Evolutionary conservation across 92 coral and sea anemone species (phyloP).

Genomic region (Heliopora coerulea): DNA sequence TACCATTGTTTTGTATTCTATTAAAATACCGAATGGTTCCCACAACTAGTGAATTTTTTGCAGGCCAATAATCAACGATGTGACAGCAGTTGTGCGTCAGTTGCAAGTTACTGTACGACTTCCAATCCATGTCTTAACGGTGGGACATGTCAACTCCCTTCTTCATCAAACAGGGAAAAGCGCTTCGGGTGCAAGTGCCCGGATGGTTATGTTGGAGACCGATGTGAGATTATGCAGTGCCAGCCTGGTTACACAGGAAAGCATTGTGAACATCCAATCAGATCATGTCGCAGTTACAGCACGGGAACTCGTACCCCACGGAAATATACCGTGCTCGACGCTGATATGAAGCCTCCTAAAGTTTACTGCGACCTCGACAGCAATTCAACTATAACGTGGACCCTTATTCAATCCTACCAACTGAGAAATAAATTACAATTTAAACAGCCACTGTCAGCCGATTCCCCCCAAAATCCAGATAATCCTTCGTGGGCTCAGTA

Average conservation of each 20-base stretch:
- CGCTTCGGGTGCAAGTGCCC: not conserved
- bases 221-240: not conserved
- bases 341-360: not conserved
- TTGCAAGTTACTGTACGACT: not conserved
- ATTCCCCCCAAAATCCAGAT: not conserved
- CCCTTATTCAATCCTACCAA: constrained; percentile 6
- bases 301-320: not conserved
- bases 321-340: not conserved
- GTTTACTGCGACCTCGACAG: constrained; percentile 6
- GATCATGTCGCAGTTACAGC: constrained; percentile 13
- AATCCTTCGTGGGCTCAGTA: constrained; percentile 1
- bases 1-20: not conserved
- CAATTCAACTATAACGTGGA: not conserved
- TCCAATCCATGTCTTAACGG: not conserved
- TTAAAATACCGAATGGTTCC: not conserved
- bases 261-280: constrained; percentile 1
- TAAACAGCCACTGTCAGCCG: not conserved
- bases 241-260: not conserved
- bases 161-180: not conserved
- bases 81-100: not conserved
- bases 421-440: not conserved
- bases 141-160: constrained; percentile 7
- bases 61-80: not conserved
- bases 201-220: too few relatives aligned
- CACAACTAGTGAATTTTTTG: not conserved